phyloP scores from a whole-genome alignment of 2,113 vertebrate species.

The Cebus imitator region DNA sequence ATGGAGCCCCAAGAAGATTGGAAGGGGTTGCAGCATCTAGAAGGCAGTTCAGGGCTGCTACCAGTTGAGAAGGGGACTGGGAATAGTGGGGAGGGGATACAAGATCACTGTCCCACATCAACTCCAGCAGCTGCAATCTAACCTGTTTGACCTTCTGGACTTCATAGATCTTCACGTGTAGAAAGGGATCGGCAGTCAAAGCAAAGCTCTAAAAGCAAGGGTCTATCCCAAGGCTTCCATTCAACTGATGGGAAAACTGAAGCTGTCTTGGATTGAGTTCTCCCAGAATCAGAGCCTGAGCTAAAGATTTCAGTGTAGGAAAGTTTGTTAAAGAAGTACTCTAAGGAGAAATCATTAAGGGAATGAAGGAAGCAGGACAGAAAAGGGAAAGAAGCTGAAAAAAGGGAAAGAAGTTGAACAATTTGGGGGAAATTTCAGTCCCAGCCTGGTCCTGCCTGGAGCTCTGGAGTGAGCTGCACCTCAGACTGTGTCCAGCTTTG shows the following conservation, averaged over 20 bases:
- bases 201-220: neutral
- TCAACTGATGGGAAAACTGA: neutral
- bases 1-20: neutral
- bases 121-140: neutral
- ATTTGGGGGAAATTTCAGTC: neutral
- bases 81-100: neutral
- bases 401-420: neutral
- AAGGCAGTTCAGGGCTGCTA: neutral
- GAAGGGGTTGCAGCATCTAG: neutral
- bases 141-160: neutral
- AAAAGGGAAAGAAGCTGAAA: neutral
- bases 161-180: neutral
- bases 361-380: rapidly evolving
- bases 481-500: neutral
- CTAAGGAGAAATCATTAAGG: neutral
- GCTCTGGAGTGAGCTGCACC: neutral
- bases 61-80: neutral
- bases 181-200: neutral
- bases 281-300: neutral
- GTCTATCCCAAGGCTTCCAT: neutral
- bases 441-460: neutral
- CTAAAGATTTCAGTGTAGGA: neutral
- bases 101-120: neutral
- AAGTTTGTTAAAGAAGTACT: neutral
- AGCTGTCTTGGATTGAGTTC: neutral